A percentile compares a stretch with the other conserved stretches of the same genome.
phyloP scores from a whole-genome alignment of 2,797 vertebrate species.

The Octomys mimax region DNA sequence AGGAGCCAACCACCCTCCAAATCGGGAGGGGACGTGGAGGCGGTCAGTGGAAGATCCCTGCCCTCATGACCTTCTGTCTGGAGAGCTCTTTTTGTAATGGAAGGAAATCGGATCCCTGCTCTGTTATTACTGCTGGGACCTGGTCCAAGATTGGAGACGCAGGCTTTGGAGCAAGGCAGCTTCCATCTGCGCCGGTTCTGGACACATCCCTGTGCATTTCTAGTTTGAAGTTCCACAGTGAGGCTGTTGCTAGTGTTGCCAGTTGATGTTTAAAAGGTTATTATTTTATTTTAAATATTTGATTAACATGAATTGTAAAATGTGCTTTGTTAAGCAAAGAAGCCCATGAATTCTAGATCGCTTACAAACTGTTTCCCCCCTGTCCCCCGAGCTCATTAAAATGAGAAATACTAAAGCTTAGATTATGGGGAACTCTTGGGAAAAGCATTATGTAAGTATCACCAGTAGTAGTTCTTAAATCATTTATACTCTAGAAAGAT shows the following conservation, averaged over 20 bases:
- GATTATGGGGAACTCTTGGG: neutral
- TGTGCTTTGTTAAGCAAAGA: slow-evolving; percentile 46
- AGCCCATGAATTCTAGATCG: slow-evolving; percentile 28
- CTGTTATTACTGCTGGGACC: neutral
- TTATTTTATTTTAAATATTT: slow-evolving; percentile 74
- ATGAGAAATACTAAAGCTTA: neutral
- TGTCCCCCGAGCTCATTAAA: neutral
- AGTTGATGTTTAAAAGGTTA: slow-evolving; percentile 64
- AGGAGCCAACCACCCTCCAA: neutral
- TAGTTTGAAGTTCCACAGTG: slow-evolving; percentile 36
- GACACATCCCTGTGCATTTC: neutral
- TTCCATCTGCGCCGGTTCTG: neutral
- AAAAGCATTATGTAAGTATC: neutral
- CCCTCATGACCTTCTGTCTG: neutral
- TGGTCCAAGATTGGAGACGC: neutral
- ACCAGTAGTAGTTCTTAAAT: neutral
- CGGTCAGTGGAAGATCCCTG: neutral
- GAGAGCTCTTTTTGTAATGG: neutral
- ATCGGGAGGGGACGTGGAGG: neutral
- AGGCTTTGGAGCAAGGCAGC: neutral
- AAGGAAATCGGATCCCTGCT: neutral
- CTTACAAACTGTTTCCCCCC: neutral
- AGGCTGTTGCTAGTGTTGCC: slow-evolving; percentile 51
- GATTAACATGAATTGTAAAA: slow-evolving; percentile 69
- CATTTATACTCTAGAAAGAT: slow-evolving; percentile 6